Percentiles rank a stretch among this genome's conserved stretches.
phyloP scores from a whole-genome alignment of 2,113 vertebrate species.

The Sprattus sprattus region DNA sequence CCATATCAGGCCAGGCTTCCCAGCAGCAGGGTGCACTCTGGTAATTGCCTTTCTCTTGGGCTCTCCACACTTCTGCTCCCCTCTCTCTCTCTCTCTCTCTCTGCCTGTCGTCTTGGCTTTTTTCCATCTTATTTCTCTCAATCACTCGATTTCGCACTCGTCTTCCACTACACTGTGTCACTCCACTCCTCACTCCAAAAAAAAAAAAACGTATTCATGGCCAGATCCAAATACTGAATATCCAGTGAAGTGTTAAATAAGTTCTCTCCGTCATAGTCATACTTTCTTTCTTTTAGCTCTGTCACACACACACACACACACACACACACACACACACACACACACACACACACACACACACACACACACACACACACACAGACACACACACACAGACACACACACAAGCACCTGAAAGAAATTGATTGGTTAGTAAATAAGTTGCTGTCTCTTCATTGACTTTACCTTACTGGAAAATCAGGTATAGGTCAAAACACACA shows the following conservation, averaged over 20 bases:
- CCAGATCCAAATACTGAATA: no score
- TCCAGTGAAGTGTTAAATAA: no score
- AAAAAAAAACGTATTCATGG: neutral
- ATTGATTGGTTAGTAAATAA: no score
- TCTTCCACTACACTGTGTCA: neutral
- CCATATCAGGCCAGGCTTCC: conserved; percentile 38
- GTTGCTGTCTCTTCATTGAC: neutral
- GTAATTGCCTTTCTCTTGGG: conserved; percentile 46
- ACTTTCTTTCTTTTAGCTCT: neutral
- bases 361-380: conserved; percentile 19
- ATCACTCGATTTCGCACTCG: neutral
- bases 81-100: conserved; percentile 22
- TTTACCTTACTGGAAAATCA: conserved; percentile 12
- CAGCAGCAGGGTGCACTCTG: conserved; percentile 39
- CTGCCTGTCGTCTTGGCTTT: neutral
- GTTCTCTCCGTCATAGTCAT: no score
- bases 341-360: conserved; percentile 23
- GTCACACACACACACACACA: neutral
- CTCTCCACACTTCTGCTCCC: conserved; percentile 29
- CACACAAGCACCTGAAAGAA: neutral
- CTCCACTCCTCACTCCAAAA: neutral
- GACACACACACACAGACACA: neutral
- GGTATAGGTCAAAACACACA: conserved; percentile 18
- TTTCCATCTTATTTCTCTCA: neutral
- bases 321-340: no score